Base-by-base conservation (phyloP, 2,888 invertebrate genomes). In the Yponomeuta plumbellus region DNA sequence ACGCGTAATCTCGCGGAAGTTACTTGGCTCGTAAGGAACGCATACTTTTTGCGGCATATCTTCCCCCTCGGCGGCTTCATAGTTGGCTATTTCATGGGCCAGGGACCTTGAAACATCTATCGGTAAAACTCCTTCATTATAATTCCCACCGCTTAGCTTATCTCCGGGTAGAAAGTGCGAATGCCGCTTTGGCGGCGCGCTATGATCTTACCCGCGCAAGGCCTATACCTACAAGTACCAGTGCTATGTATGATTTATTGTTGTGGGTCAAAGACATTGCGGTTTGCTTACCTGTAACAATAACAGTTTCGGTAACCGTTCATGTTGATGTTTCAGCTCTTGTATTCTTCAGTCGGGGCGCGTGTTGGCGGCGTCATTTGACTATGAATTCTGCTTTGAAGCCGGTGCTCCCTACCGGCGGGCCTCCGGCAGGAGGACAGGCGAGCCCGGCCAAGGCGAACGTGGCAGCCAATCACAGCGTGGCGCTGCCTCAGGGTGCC, bases 361-460 rank as follows among this genome's bases (percentile, higher is more conserved):
- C 34, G 52, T 64, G 21, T 59, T 23, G 52, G 40, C 21, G 34
- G 23, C 76, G 77, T 78, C 76, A 17, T 76, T 78, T 83, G 86
- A 81, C 44, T 81, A 93, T 93, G 93, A 93, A 92, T 88, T 92
- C 93, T 78, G 92, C 92, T 79, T 82, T 93, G 83, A 93, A 93
- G 85, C 92, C 93, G 80, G 92, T 91, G 77, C 78, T 93, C 79
- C 83, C 89, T 79, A 88, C 86, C 75, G 86, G 86, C 72, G 84
- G 85, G 73, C 84, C 83, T 73, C 84, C 85, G 73, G 84, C 83
- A 81, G 86, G 79, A 83, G 91, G 83, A 67, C 88, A 86, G 77
- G 79, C 85, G 70, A 89, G 86, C 71, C 85, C 88, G 70, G 86
- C 89, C 61, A 89, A 90, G 76, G 87, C 79, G 69, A 89, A 88